Conservation (phyloP, 2,113 vertebrate genomes). For the Apteryx owenii region DNA sequence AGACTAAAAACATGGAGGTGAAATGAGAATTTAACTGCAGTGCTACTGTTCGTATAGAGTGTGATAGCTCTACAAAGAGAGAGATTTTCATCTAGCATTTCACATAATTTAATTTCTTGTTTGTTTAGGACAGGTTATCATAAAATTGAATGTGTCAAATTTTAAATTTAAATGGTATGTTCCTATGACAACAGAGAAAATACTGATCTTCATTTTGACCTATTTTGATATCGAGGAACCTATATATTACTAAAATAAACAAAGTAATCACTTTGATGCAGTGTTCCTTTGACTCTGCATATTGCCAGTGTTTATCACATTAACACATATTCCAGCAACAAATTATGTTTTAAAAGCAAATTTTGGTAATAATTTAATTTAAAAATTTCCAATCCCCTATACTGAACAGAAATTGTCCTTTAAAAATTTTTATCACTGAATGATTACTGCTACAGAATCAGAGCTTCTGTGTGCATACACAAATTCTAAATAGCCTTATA, state of each 20-base stretch:
- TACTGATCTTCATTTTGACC: neutral
- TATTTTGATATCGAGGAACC: neutral
- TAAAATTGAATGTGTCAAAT: neutral
- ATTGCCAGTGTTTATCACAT: neutral
- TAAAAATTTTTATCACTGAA: neutral
- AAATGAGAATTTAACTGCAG: neutral
- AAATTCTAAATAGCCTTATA: neutral
- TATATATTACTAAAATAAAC: neutral
- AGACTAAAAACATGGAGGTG: neutral
- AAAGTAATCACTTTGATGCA: neutral
- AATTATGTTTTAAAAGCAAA: neutral
- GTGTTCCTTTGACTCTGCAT: neutral
- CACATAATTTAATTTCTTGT: neutral
- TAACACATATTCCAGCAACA: neutral
- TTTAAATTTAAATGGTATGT: neutral
- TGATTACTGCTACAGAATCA: neutral
- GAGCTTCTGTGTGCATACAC: neutral
- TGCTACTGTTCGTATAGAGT: neutral
- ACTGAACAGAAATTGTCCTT: neutral
- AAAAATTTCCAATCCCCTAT: neutral
- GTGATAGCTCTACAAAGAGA: neutral
- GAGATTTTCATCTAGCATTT: neutral
- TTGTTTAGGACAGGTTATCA: neutral
- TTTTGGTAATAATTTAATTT: neutral
- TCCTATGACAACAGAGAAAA: neutral